Conservation (phyloP, 2,888 invertebrate species). For the Lobophora halterata region DNA sequence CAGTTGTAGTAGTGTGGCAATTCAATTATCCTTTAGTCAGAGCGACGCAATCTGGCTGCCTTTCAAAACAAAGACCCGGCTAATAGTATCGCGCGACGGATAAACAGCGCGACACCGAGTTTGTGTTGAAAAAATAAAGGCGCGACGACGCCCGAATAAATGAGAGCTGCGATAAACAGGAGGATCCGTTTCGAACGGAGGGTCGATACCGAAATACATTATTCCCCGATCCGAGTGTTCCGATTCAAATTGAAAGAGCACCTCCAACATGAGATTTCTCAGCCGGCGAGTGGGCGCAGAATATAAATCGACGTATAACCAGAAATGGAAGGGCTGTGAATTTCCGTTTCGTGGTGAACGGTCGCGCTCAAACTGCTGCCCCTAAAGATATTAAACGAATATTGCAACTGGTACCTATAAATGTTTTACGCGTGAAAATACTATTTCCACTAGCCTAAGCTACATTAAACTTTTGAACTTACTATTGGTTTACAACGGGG, state of each 20-base stretch:
- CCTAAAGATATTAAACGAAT: constrained; percentile 43
- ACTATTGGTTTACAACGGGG: constrained; percentile 25
- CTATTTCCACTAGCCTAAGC: constrained; percentile 17
- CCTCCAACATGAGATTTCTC: constrained; percentile 80
- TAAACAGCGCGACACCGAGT: constrained; percentile 72
- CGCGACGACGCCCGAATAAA: constrained; percentile 79
- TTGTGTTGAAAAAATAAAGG: constrained; percentile 78
- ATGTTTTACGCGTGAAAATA: constrained; percentile 24
- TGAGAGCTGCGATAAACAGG: constrained; percentile 79
- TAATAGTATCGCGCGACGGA: constrained; percentile 70
- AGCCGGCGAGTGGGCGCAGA: constrained; percentile 79
- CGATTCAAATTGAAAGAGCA: constrained; percentile 82
- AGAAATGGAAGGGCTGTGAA: constrained; percentile 77
- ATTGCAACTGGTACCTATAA: constrained; percentile 32
- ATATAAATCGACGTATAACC: constrained; percentile 81
- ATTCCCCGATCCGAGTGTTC: constrained; percentile 80
- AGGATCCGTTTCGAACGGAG: constrained; percentile 75
- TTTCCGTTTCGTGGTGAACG: constrained; percentile 70
- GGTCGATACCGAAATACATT: constrained; percentile 81
- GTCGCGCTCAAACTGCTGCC: constrained; percentile 45
- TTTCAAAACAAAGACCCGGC: constrained; percentile 71
- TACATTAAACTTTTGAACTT: constrained; percentile 29
- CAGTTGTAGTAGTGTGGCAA: constrained; percentile 57
- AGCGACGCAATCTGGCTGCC: constrained; percentile 64
- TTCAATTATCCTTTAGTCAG: constrained; percentile 67